These are phyloP conservation scores for Oscheius sp. DNA, from an alignment of 2,888 invertebrate species.

Conservation along the genomic window DNA sequence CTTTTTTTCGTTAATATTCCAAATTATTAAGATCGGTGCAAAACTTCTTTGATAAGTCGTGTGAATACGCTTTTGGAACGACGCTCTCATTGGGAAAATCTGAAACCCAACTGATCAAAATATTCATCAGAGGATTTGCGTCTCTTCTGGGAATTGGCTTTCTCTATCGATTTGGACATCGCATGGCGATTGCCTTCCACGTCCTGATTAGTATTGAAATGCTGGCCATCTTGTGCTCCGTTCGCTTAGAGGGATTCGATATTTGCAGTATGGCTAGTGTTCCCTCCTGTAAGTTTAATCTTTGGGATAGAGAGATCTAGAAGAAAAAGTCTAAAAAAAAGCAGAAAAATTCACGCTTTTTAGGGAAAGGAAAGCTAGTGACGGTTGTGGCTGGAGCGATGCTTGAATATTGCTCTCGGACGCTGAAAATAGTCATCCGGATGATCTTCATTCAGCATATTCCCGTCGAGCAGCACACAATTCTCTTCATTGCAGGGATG, in stretches of 20 bases:
- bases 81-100: neutral
- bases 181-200: neutral
- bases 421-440: neutral
- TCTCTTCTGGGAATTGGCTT: neutral
- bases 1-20: neutral
- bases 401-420: neutral
- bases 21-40: neutral
- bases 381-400: too few relatives aligned
- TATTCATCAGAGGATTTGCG: neutral
- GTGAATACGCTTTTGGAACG: neutral
- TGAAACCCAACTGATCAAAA: neutral
- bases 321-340: too few relatives aligned
- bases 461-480: neutral
- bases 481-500: neutral
- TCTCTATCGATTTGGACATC: neutral
- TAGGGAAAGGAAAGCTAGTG: too few relatives aligned
- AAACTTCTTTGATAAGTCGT: neutral
- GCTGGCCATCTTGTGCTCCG: neutral
- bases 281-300: too few relatives aligned
- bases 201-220: neutral
- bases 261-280: neutral
- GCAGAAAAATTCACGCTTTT: too few relatives aligned
- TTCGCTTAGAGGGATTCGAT: neutral
- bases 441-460: neutral
- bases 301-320: too few relatives aligned